Conservation (phyloP, 2,888 invertebrate genomes). For the Brachynemurus nebulosus region DNA sequence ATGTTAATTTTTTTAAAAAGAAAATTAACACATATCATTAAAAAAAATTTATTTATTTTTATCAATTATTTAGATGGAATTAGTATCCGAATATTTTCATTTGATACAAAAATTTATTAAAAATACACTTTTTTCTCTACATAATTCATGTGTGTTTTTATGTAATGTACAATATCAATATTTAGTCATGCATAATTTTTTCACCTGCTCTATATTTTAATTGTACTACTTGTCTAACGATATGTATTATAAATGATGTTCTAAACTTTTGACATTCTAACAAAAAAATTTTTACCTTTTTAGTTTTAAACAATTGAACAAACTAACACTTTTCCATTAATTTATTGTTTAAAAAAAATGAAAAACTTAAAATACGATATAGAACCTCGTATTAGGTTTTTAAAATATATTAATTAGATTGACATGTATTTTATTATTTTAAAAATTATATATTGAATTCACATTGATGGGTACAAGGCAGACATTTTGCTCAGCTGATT, state of each 20-base stretch:
- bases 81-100: too few species aligned
- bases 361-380: conserved; percentile 7
- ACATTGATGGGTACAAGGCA: too few species aligned
- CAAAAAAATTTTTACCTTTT: neutral
- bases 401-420: neutral
- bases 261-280: neutral
- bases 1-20: too few species aligned
- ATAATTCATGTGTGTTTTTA: too few species aligned
- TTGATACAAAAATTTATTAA: too few species aligned
- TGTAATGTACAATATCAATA: neutral
- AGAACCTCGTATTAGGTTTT: conserved; percentile 10
- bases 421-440: neutral
- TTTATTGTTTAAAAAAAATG: neutral
- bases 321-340: neutral
- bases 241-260: neutral
- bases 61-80: too few species aligned
- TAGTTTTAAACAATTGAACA: neutral
- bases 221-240: neutral
- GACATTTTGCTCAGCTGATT: conserved; percentile 2
- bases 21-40: too few species aligned
- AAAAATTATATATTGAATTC: too few species aligned
- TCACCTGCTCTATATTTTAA: neutral
- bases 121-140: too few species aligned
- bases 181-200: neutral
- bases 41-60: too few species aligned